Percentiles rank a stretch among this genome's conserved stretches.
phyloP scores from a whole-genome alignment of 2,888 invertebrate genomes.

The Perithous albicinctus region DNA sequence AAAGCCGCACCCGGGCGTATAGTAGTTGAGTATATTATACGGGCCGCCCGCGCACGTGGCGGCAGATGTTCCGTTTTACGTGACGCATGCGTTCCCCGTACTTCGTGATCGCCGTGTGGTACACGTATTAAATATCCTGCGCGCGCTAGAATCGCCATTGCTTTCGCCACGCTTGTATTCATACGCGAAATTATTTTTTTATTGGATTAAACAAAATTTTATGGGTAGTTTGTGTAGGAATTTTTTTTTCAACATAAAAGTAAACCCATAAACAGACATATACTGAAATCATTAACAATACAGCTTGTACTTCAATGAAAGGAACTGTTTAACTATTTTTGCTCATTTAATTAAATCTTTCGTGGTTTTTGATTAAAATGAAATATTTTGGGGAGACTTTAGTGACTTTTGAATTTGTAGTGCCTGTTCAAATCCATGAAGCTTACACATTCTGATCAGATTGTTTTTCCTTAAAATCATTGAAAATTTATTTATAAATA shows the following conservation, averaged over 20 bases:
- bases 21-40: conserved; percentile 24
- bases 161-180: not conserved
- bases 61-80: conserved; percentile 77
- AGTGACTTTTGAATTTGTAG: no score
- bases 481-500: no score
- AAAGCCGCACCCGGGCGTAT: conserved; percentile 25
- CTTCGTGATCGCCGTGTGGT: conserved; percentile 36
- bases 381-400: no score
- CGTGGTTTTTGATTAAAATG: no score
- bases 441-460: no score
- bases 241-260: not conserved
- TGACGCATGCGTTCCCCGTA: conserved; percentile 74
- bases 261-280: not conserved
- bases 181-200: not conserved
- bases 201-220: no score
- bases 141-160: not conserved
- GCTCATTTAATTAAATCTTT: no score
- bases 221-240: no score
- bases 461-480: no score
- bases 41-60: conserved; percentile 78
- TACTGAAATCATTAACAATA: not conserved
- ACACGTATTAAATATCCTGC: not conserved
- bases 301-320: no score
- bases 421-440: no score
- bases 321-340: no score